Conservation (phyloP, 1,140 invertebrate genomes). For the Drosophila pseudoobscura region DNA sequence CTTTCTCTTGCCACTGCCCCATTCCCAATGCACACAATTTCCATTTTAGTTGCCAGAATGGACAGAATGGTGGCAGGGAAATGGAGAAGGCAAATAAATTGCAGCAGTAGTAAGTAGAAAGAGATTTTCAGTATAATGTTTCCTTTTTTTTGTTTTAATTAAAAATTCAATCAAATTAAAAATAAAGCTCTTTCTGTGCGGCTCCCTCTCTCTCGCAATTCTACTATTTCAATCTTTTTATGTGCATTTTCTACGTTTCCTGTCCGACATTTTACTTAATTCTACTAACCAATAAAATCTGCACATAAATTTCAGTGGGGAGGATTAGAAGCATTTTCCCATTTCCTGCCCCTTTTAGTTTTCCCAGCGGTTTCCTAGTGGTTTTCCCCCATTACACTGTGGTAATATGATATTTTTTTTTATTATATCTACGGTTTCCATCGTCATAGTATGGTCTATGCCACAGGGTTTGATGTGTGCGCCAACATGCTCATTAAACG, state of each 20-base stretch:
- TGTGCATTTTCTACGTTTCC: conserved; percentile 20
- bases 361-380: conserved; percentile 8
- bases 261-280: conserved; percentile 7
- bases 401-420: conserved; percentile 22
- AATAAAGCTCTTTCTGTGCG: conserved; percentile 18
- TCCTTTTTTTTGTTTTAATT: conserved; percentile 55
- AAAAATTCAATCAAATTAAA: conserved; percentile 53
- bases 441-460: conserved; percentile 6
- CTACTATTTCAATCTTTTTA: neutral
- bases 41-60: conserved; percentile 14
- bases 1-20: conserved; percentile 9
- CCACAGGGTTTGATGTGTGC: conserved; percentile 33
- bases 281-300: conserved; percentile 43
- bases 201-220: neutral
- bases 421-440: neutral
- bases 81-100: conserved; percentile 34
- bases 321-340: conserved; percentile 10
- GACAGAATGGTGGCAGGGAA: conserved; percentile 8
- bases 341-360: neutral
- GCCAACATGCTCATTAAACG: conserved; percentile 71
- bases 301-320: conserved; percentile 48
- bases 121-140: conserved; percentile 3
- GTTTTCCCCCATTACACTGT: neutral
- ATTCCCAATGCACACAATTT: conserved; percentile 36
- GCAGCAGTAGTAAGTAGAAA: conserved; percentile 4